Evolutionary conservation across 2,888 invertebrate species (phyloP).

Genomic region (Parnassius glacialis): DNA sequence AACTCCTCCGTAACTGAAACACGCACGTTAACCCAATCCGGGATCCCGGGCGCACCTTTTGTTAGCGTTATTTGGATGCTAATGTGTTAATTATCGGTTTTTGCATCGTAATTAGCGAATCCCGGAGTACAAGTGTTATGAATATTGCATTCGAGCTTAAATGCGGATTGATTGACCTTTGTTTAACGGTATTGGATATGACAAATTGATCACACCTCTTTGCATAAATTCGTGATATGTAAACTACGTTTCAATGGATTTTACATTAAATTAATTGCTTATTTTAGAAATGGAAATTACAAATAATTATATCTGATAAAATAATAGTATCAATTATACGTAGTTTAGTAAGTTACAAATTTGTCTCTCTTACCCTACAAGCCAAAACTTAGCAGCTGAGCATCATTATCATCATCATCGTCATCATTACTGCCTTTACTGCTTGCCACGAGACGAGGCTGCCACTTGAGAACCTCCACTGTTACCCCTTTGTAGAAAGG

Average conservation of each 20-base stretch:
- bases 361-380: no score
- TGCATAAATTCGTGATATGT: conserved; percentile 9
- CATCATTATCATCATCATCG: no score
- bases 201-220: conserved; percentile 22
- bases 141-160: conserved; percentile 68
- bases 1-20: conserved; percentile 11
- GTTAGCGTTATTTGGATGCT: conserved; percentile 74
- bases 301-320: no score
- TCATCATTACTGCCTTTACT: no score
- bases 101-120: conserved; percentile 66
- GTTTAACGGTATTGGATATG: conserved; percentile 34
- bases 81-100: conserved; percentile 75
- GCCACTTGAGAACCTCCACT: no score
- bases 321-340: no score
- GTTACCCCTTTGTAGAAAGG: no score
- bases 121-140: conserved; percentile 51
- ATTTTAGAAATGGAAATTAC: no score
- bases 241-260: conserved; percentile 1
- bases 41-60: conserved; percentile 58
- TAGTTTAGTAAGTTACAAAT: no score
- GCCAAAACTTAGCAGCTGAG: no score
- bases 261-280: background rate
- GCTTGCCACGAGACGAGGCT: no score
- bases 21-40: conserved; percentile 49
- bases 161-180: conserved; percentile 61